These are phyloP conservation scores for Dorcus hopei DNA, from an alignment of 2,888 invertebrate species.

Conservation along the genomic window DNA sequence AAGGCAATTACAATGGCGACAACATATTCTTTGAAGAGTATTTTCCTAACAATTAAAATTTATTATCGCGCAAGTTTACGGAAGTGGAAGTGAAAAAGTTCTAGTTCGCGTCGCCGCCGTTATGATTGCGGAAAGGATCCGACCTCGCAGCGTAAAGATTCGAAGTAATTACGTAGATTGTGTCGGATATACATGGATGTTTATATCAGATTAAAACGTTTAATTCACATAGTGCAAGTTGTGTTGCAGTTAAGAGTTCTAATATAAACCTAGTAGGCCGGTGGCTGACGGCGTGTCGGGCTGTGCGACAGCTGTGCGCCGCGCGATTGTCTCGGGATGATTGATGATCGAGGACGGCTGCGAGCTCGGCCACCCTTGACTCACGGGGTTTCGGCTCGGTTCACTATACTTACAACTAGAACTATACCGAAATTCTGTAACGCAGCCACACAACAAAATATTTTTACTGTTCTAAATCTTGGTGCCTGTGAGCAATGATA, in stretches of 20 bases:
- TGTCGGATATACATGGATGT: constrained; percentile 18
- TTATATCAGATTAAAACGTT: constrained; percentile 45
- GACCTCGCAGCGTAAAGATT: neutral
- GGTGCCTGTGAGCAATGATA: no score
- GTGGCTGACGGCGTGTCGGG: constrained; percentile 44
- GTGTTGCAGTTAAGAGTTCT: constrained; percentile 41
- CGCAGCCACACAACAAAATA: neutral
- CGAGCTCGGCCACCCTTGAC: constrained; percentile 44
- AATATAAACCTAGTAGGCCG: constrained; percentile 45
- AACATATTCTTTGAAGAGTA: no score
- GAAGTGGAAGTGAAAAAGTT: no score
- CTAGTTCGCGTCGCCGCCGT: no score
- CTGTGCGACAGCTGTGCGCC: constrained; percentile 59
- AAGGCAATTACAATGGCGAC: no score
- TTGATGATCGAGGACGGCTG: constrained; percentile 59
- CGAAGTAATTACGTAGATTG: constrained; percentile 22
- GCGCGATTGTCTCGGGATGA: constrained; percentile 60
- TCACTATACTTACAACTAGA: constrained; percentile 37
- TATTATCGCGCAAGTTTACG: no score
- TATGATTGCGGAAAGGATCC: neutral
- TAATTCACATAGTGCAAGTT: constrained; percentile 39
- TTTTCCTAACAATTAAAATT: no score
- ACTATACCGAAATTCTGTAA: constrained; percentile 19
- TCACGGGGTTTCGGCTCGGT: constrained; percentile 44
- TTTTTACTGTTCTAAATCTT: neutral